Evolutionary conservation across 2,797 vertebrate species (phyloP), one percentile per base, ranked within the genome.

Genomic region (Clamator glandarius): DNA sequence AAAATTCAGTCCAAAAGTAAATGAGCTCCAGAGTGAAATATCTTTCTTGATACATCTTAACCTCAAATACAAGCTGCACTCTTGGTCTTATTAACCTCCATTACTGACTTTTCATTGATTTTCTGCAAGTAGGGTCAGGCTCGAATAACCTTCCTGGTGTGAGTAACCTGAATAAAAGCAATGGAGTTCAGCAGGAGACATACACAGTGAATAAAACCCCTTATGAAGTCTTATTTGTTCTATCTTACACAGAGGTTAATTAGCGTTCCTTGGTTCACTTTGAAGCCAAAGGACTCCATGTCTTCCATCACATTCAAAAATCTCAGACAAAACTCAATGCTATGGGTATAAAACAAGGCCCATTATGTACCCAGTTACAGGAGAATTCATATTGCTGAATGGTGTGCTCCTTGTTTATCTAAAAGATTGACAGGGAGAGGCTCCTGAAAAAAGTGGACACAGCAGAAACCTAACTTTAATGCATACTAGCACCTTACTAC

Each of bases 101-200:
- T 64, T 46, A 61, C 57, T 61, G 48, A 89, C 57, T 83, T 64
- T 59, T 78, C 81, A 92, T 86, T 83, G 77, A 75, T 86, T 89
- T 82, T 83, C 77, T 74, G 25, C 52, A 83, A 61, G 23, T 21
- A 69, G 21, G 67, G 81, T 86, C 85, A 86, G 59, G 57, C 61
- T 91, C 9, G 0, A 86, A 78, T 74, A 86, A 91, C 61, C 67
- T 86, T 46, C 25, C 62, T 54, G 24, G 18, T 64, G 64, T 82
- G 72, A 92, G 77, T 12, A 86, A 86, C 67, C 25, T 82, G 62
- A 69, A 82, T n/a, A 78, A 91, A 89, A 86, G 76, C 62, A 78
- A 15, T 23, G 23, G 70, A 74, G 41, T 85, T 82, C 81, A 61
- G 67, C 51, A 55, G 16, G 67, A 69, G 46, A 63, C 61, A 66